Conservation (phyloP, 2,888 invertebrate species). For the Rhyacophila evoluta region DNA sequence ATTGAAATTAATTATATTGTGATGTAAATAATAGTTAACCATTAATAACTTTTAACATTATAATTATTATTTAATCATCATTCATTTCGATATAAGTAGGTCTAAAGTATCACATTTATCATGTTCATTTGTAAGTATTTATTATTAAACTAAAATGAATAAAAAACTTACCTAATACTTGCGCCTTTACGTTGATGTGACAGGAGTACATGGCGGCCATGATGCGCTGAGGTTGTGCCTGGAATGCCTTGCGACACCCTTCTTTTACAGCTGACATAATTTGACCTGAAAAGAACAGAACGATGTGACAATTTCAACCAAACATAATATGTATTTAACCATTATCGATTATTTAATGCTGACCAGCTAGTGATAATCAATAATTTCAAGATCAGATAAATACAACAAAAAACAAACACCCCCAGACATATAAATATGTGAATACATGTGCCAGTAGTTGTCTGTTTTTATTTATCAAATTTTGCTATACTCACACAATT, state of each 20-base stretch:
- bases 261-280: conserved; percentile 93
- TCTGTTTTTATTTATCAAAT: no score
- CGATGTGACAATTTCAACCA: no score
- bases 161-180: conserved; percentile 84
- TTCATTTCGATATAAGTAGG: conserved; percentile 29
- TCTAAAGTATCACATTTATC: conserved; percentile 21
- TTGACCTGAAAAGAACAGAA: conserved; percentile 77
- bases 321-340: no score
- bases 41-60: conserved; percentile 30
- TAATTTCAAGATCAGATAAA: no score
- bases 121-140: conserved; percentile 5
- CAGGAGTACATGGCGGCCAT: conserved; percentile 95
- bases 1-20: conserved; percentile 25
- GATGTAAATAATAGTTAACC: conserved; percentile 47
- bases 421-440: no score
- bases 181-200: conserved; percentile 86
- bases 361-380: no score
- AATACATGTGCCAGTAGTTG: no score
- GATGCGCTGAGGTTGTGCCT: conserved; percentile 88
- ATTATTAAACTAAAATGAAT: neutral
- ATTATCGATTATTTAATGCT: no score
- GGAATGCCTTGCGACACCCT: conserved; percentile 88
- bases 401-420: no score
- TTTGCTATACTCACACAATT: no score
- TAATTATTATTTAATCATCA: conserved; percentile 27